A percentile compares a stretch with the other conserved stretches of the same genome.
These are phyloP conservation scores for Pocota personata DNA, from an alignment of 2,888 invertebrate genomes.

Conservation along the genomic window DNA sequence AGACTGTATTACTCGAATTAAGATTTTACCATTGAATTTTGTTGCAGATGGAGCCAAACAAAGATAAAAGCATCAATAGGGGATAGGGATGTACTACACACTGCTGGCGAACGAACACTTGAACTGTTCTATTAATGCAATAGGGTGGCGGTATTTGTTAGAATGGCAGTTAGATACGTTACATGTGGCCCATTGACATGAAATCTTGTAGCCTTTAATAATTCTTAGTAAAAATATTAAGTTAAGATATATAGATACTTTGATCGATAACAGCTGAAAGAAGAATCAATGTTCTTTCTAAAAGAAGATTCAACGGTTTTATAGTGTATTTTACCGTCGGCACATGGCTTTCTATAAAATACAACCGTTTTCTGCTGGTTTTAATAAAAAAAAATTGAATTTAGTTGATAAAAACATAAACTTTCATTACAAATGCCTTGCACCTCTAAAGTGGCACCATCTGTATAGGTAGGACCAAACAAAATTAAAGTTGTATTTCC, in stretches of 20 bases:
- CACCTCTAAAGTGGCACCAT: too few relatives aligned
- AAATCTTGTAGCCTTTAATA: background rate
- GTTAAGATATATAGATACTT: too few relatives aligned
- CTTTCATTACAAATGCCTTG: too few relatives aligned
- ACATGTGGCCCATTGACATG: background rate
- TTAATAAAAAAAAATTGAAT: too few relatives aligned
- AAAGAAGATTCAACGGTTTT: background rate
- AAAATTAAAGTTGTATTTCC: too few relatives aligned
- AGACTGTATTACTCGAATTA: slow-evolving; percentile 83
- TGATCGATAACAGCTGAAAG: too few relatives aligned
- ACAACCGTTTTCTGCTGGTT: too few relatives aligned
- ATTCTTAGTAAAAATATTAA: too few relatives aligned
- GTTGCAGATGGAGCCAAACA: slow-evolving; percentile 77
- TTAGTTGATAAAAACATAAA: too few relatives aligned
- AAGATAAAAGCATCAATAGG: slow-evolving; percentile 74
- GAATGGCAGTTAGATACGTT: background rate
- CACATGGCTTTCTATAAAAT: too few relatives aligned
- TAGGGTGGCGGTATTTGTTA: background rate
- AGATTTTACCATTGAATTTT: slow-evolving; percentile 81
- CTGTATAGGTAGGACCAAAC: too few relatives aligned
- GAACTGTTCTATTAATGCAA: slow-evolving; percentile 17
- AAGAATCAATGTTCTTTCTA: too few relatives aligned
- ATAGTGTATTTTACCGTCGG: background rate
- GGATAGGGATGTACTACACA: slow-evolving; percentile 32
- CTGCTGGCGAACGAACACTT: slow-evolving; percentile 28